Conservation (phyloP, 2,888 invertebrate species). For the Nemurella pictetii region DNA sequence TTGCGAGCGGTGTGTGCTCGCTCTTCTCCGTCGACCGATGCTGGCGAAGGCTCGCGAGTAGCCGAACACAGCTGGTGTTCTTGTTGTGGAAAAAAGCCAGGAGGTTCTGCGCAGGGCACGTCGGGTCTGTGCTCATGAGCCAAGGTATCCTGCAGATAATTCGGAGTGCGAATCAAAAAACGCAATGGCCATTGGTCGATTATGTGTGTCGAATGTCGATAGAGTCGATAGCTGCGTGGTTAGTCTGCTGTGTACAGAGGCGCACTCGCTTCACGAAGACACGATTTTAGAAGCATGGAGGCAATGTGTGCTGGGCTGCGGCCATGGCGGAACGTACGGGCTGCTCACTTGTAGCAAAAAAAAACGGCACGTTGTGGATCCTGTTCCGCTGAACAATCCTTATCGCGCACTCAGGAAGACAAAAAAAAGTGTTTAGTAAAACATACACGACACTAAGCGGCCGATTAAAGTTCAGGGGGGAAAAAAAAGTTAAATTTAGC, state of each 20-base stretch:
- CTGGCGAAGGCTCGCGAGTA: too few species aligned
- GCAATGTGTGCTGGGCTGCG: not conserved
- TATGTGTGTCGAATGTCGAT: not conserved
- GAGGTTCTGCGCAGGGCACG: not conserved
- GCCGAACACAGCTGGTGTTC: not conserved
- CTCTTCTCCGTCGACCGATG: not conserved
- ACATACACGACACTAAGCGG: not conserved
- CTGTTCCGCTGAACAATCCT: not conserved
- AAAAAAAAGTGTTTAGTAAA: not conserved
- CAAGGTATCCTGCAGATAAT: not conserved
- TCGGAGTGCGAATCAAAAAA: not conserved
- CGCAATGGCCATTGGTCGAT: not conserved
- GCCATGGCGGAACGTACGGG: too few species aligned
- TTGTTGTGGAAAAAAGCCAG: not conserved
- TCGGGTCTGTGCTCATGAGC: not conserved
- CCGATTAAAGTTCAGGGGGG: not conserved
- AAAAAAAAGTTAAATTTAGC: not conserved
- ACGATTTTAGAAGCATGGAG: too few species aligned
- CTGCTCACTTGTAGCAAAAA: not conserved
- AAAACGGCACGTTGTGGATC: not conserved
- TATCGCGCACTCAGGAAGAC: not conserved
- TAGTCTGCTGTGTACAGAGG: not conserved
- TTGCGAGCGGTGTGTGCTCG: not conserved
- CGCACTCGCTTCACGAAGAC: too few species aligned
- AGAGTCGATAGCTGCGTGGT: not conserved